These are phyloP conservation scores for Andrena minutula DNA, from an alignment of 2,888 invertebrate species.

Conservation along the genomic window DNA sequence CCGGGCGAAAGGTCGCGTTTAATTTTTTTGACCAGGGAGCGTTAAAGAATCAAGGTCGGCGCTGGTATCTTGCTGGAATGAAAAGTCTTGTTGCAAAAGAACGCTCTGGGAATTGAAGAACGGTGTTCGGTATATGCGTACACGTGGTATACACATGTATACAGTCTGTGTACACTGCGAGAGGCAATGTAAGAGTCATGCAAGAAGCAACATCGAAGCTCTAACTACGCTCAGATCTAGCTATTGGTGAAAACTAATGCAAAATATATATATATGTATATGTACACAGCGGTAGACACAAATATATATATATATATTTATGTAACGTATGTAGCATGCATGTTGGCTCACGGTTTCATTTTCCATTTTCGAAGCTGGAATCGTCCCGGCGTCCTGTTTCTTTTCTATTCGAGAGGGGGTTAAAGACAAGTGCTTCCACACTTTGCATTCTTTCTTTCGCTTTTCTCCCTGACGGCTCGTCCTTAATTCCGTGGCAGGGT, in stretches of 20 bases:
- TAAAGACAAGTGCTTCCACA: conserved; percentile 57
- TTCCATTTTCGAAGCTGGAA: conserved; percentile 49
- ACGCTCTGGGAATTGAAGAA: conserved; percentile 2
- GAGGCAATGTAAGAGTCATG: conserved; percentile 42
- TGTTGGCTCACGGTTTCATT: conserved; percentile 75
- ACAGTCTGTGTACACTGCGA: conserved; percentile 14
- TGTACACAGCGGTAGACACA: not conserved
- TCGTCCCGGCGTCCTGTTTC: conserved; percentile 59
- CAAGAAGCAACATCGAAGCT: conserved; percentile 56
- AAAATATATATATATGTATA: conserved; percentile 1
- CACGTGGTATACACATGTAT: not conserved
- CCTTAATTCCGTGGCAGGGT: conserved; percentile 24
- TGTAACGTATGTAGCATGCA: conserved; percentile 66
- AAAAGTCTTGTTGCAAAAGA: conserved; percentile 49
- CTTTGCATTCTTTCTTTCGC: conserved; percentile 8
- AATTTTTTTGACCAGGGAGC: conserved; percentile 45
- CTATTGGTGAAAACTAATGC: conserved; percentile 16
- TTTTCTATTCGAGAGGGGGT: conserved; percentile 57
- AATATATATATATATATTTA: conserved; percentile 1
- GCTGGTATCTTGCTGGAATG: conserved; percentile 52
- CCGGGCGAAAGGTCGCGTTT: conserved; percentile 43
- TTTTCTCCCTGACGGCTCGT: conserved; percentile 31
- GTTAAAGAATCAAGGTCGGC: conserved; percentile 48
- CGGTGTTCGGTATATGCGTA: not conserved
- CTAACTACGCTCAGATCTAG: conserved; percentile 32